Base-by-base conservation (phyloP, 2,888 invertebrate genomes). In the Rhagonycha fulva region DNA sequence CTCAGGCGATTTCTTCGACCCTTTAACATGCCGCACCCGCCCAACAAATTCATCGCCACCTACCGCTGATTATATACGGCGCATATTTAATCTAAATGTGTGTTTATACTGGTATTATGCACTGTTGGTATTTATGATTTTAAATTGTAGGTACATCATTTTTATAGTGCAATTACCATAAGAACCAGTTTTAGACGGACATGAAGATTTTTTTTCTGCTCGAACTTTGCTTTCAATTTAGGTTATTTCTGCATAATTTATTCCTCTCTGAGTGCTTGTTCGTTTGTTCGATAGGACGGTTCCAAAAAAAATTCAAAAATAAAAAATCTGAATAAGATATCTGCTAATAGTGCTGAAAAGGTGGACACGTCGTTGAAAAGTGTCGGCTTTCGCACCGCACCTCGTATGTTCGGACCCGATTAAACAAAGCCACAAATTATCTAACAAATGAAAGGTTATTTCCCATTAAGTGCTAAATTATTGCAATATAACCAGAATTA, bases 401-500 rank as follows among this genome's bases (percentile, higher is more conserved):
- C 47, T 47, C 47, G 47, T 47, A 47, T 2, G 47, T n/a, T 47
- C 47, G 47, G 47, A 47, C 47, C 47, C n/a, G n/a, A n/a, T 47
- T 47, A 47, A 47, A n/a, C 47, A 7, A 47, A 47, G n/a, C 47
- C 47, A 47, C 47, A 47, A 47, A 47, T 47, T 47, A 47, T 47
- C 47, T 47, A 47, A 47, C 74, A 81, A 80, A 81, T 80, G 71
- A 75, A 74, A 71, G 47, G 47, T 47, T 47, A 47, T 47, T 47
- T 47, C 47, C 47, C 47, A 47, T 47, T 47, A 47, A 47, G 47
- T 7, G 47, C 47, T 72, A 79, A 80, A 80, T 83, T 82, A 82
- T 84, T 83, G 83, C 83, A 83, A 84, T 82, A 82, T 81, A 81
- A 82, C 80, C 82, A 81, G 82, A 81, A 84, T 84, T 84, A 84